Conservation (phyloP, 2,888 invertebrate species). For the Syrista parreyssii region DNA sequence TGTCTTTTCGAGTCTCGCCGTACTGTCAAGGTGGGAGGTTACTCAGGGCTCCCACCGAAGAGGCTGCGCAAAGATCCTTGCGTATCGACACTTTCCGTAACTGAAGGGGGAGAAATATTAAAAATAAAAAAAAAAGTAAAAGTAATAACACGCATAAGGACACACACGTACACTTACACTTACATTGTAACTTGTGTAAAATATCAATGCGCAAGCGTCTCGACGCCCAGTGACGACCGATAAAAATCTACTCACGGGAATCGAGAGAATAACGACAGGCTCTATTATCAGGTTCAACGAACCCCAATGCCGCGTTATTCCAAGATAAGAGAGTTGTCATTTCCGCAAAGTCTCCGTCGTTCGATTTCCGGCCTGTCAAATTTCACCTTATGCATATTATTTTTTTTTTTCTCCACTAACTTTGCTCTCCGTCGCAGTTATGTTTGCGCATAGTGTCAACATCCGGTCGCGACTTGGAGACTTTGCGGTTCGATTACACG, state of each 20-base stretch:
- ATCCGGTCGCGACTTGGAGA: neutral
- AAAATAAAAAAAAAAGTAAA: neutral
- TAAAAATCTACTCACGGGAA: neutral
- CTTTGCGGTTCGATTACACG: neutral
- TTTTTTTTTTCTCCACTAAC: neutral
- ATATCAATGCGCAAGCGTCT: neutral
- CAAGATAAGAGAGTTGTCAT: neutral
- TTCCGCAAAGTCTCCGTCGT: neutral
- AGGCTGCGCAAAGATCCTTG: conserved; percentile 25
- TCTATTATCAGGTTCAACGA: neutral
- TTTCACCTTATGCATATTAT: neutral
- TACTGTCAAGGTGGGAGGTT: conserved; percentile 26
- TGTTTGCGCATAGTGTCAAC: neutral
- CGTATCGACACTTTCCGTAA: neutral
- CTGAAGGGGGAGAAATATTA: neutral
- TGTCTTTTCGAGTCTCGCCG: neutral
- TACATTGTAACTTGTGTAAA: neutral
- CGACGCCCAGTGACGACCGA: neutral
- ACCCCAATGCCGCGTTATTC: neutral
- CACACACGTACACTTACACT: neutral
- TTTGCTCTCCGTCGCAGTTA: neutral
- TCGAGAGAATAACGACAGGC: neutral
- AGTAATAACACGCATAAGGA: neutral
- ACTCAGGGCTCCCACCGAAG: conserved; percentile 44
- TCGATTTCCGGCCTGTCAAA: neutral